Conservation (phyloP, 2,888 invertebrate genomes). For the Eretmocerus hayati region DNA sequence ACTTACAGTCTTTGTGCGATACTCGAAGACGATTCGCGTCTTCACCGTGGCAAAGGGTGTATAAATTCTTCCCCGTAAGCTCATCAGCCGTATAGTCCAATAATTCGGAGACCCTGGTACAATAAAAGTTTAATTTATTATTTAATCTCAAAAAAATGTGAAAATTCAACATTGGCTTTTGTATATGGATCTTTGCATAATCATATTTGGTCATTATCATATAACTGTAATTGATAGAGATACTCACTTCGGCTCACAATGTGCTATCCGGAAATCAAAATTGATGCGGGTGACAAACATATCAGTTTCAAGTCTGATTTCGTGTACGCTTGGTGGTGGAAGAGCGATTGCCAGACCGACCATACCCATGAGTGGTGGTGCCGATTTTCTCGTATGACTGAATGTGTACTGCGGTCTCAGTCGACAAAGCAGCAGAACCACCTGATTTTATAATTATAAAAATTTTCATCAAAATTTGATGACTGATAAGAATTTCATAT, state of each 20-base stretch:
- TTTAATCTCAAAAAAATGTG: no score
- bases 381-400: conserved; percentile 80
- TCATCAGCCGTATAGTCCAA: conserved; percentile 91
- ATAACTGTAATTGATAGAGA: no score
- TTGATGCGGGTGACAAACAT: conserved; percentile 95
- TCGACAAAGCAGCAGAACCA: conserved; percentile 85
- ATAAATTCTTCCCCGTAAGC: conserved; percentile 86
- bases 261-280: conserved; percentile 93
- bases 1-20: conserved; percentile 94
- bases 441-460: conserved; percentile 53
- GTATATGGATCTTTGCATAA: no score
- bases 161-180: no score
- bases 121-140: no score
- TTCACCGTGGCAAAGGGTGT: conserved; percentile 91
- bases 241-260: conserved; percentile 89
- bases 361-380: conserved; percentile 84
- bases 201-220: no score
- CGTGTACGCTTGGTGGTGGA: conserved; percentile 95
- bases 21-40: conserved; percentile 90
- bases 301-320: conserved; percentile 88
- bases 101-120: conserved; percentile 76
- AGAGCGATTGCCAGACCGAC: conserved; percentile 92
- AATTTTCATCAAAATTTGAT: not conserved
- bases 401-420: conserved; percentile 90
- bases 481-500: not conserved